Percentiles rank a stretch among this genome's conserved stretches.
Evolutionary conservation across 2,113 vertebrate genomes (phyloP).

Genomic region (Bucco capensis): DNA sequence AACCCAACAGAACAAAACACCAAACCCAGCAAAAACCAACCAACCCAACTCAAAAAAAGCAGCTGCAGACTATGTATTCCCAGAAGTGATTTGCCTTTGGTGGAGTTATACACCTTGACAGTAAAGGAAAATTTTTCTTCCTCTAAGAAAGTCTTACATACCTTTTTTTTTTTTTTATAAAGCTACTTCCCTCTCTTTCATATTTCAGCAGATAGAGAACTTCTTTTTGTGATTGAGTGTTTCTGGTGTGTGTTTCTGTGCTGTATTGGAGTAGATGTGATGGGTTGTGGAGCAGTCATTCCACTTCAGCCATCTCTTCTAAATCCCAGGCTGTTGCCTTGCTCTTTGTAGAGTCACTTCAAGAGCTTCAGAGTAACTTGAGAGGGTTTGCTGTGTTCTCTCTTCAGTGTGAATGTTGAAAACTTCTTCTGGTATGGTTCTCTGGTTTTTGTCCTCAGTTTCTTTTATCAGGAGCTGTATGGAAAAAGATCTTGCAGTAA

Average conservation of each 20-base stretch:
- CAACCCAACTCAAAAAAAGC: neutral
- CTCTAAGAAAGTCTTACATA: neutral
- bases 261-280: neutral
- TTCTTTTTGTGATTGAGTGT: neutral
- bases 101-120: neutral
- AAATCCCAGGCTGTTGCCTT: neutral
- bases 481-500: neutral
- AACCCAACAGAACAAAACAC: neutral
- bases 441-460: neutral
- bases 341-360: neutral
- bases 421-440: neutral
- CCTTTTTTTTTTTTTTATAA: no score
- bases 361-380: slow-evolving; percentile 16
- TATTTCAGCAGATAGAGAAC: neutral
- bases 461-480: neutral
- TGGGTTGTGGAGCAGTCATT: neutral
- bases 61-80: neutral
- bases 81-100: neutral
- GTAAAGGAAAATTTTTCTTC: neutral
- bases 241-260: neutral
- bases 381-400: neutral
- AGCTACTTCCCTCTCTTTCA: neutral
- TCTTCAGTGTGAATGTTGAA: neutral
- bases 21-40: neutral
- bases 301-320: neutral